These are phyloP conservation scores for Poeciliopsis turneri DNA, from an alignment of 2,797 vertebrate genomes.

Conservation along the genomic window DNA sequence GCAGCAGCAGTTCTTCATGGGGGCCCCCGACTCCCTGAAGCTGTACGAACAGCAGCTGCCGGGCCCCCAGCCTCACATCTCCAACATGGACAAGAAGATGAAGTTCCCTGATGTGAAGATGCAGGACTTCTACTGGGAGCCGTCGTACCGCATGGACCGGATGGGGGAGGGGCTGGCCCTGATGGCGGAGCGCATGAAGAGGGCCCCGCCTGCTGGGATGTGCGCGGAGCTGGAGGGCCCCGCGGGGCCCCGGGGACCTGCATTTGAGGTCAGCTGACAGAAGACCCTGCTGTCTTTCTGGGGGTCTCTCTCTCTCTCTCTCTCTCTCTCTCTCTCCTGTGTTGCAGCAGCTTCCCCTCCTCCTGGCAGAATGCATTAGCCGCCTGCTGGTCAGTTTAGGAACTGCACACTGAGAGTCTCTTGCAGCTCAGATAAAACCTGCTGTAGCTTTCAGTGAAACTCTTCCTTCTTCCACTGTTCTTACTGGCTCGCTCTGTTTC, in stretches of 20 bases:
- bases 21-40: conserved; percentile 90
- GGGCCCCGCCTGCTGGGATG: conserved; percentile 85
- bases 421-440: background rate
- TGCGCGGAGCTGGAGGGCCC: conserved; percentile 86
- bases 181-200: conserved; percentile 85
- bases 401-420: background rate
- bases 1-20: conserved; percentile 87
- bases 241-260: conserved; percentile 76
- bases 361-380: background rate
- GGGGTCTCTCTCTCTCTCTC: too few species aligned
- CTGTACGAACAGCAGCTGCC: conserved; percentile 89
- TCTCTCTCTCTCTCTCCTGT: background rate
- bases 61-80: conserved; percentile 21
- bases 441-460: conserved; percentile 23
- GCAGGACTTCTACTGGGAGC: conserved; percentile 94
- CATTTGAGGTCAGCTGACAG: conserved; percentile 86
- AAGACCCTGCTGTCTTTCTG: background rate
- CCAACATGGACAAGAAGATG: conserved; percentile 91
- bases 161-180: conserved; percentile 84
- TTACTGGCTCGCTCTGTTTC: conserved; percentile 52
- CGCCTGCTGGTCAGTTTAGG: background rate
- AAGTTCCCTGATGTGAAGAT: conserved; percentile 93
- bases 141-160: conserved; percentile 85
- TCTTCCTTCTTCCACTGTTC: conserved; percentile 27
- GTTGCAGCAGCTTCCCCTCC: background rate